Evolutionary conservation across 2,888 invertebrate genomes (phyloP), one percentile per base, ranked within the genome.

Genomic region (Scaptomyza cyrtandrae): DNA sequence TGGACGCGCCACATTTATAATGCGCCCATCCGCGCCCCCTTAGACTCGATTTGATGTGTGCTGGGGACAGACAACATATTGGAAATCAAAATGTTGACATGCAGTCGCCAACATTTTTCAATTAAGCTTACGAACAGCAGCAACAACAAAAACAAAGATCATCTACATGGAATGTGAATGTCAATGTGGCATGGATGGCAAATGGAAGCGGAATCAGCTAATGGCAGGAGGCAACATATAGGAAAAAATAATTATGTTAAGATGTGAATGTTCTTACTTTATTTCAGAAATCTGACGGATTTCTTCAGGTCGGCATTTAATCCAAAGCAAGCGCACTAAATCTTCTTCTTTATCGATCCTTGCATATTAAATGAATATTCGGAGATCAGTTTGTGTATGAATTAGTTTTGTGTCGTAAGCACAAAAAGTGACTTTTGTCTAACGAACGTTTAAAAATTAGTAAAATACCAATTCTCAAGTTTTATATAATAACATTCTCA

Each of bases 81-180:
- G 85, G 87, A 86, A 86, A 86, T 86, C 85, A 84, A 81, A 88
- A 84, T 87, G 87, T 84, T 86, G 87, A 86, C 81, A 88, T 70
- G 71, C 71, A 71, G 83, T 69, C 62, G 75, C 69, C 72, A 84
- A 71, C 70, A 83, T 86, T 83, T 83, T 88, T 88, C 86, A 84
- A 84, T 86, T 88, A 83, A 84, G 68, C 58, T 52, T 67, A 67
- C 55, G 60, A 59, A 39, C 53, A 55, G 70, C 52, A 74, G 59
- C 58, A 60, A 50, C 37, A 57, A 53, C 60, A 24, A 71, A 5
- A 60, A 11, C 11, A 44, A 31, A 14, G 10, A 35, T 48, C 33
- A 43, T 13, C 48, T 37, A n/a, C 13, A 10, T 37, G 35, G n/a
- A 37, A 37, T 24, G 24, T 24, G 24, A 24, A 24, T n/a, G 6